Evolutionary conservation across 2,888 invertebrate species (phyloP), one percentile per base, ranked within the genome.

Genomic region (Polyommatus iphigenia): DNA sequence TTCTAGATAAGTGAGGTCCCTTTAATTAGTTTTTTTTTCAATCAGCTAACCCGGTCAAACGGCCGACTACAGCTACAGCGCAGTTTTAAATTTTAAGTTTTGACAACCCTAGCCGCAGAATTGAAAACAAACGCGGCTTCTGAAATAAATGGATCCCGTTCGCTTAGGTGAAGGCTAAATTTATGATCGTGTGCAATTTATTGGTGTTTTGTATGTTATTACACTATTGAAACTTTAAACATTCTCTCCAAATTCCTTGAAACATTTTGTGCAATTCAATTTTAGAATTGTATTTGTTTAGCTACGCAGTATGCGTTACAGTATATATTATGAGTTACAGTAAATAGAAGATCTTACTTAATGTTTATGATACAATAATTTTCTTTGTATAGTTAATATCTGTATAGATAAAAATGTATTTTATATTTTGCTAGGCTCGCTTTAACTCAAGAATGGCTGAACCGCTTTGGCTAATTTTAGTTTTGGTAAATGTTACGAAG

Each of bases 81-180:
- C 41, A 41, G 10, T 41, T 41, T 50, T 18, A 54, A 54, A 54
- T 18, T 67, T 67, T 67, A 67, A 18, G 0, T 67, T 29, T 32
- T 15, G 67, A 67, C 67, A 67, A 32, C 67, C 67, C 67, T 67
- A 57, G 57, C 59, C 72, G 20, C 73, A 72, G 59, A 73, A 78
- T 73, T 78, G 78, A 78, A 78, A 78, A 78, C 78, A 78, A 78
- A 78, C 73, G 59, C 78, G 29, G 29, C 59, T 78, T 77, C 73
- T 41, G 73, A 73, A 57, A 78, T 73, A 78, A 78, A 73, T 78
- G 59, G 72, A 73, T 73, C 41, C 50, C 29, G 50, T 75, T 75
- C 54, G 75, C 75, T 75, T 73, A 59, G 29, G 67, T 67, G 62
- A 77, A 77, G 29, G 75, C 50, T 75, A 54, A 75, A 75, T 75